Conservation (phyloP, 2,888 invertebrate genomes). For the Belgica antarctica region DNA sequence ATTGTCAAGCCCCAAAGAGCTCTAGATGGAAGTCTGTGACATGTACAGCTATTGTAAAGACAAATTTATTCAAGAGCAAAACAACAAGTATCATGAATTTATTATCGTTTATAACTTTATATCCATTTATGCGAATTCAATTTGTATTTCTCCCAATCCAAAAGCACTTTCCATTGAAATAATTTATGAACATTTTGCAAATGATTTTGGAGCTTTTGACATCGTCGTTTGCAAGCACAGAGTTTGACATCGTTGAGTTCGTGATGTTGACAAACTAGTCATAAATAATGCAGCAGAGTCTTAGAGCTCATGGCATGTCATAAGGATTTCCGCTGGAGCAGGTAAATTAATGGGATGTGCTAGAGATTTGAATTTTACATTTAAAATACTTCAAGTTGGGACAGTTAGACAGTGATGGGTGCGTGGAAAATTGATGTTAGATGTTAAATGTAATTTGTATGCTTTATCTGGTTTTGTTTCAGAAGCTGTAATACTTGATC, state of each 20-base stretch:
- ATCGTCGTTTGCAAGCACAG: neutral
- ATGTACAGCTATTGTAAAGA: conserved; percentile 17
- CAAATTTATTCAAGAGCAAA: conserved; percentile 20
- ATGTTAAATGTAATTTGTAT: too few species aligned
- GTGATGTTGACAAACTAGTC: neutral
- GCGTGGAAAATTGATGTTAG: too few species aligned
- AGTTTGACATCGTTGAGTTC: neutral
- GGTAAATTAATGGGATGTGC: too few species aligned
- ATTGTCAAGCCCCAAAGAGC: conserved; percentile 22
- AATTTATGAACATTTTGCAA: conserved; percentile 33
- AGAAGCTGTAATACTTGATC: too few species aligned
- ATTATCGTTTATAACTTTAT: conserved; percentile 23
- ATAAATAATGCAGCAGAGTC: conserved; percentile 6
- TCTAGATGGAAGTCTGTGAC: conserved; percentile 1
- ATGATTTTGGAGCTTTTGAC: conserved; percentile 1
- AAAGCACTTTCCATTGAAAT: conserved; percentile 21
- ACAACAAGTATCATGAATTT: conserved; percentile 43
- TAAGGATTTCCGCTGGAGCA: neutral
- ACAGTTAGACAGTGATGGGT: too few species aligned
- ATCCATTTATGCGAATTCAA: conserved; percentile 36
- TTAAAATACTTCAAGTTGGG: too few species aligned
- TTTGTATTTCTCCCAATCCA: conserved; percentile 25
- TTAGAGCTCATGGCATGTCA: neutral
- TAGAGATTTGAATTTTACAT: neutral
- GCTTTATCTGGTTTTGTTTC: too few species aligned